These are phyloP conservation scores for Tiliacea aurago DNA, from an alignment of 2,888 invertebrate genomes.

Conservation along the genomic window DNA sequence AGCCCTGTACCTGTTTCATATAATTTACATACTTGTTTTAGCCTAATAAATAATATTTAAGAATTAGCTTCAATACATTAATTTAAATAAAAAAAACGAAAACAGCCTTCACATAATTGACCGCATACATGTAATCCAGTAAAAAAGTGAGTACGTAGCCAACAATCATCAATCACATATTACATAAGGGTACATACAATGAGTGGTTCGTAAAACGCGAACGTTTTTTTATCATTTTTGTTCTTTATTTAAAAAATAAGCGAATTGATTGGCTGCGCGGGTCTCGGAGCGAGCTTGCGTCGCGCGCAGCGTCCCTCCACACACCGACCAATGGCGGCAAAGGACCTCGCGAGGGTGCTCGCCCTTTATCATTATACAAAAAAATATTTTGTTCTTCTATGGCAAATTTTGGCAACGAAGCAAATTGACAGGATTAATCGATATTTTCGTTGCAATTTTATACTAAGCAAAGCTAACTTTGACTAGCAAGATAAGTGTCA, in stretches of 20 bases:
- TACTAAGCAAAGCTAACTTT: background rate
- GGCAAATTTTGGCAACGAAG: constrained; percentile 60
- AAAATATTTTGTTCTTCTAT: constrained; percentile 62
- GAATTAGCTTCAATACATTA: too few species aligned
- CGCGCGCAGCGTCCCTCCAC: constrained; percentile 78
- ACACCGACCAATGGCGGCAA: constrained; percentile 79
- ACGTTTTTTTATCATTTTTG: constrained; percentile 86
- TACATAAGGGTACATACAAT: constrained; percentile 78
- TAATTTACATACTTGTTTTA: background rate
- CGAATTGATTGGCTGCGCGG: constrained; percentile 90
- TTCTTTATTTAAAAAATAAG: constrained; percentile 89
- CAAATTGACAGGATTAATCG: constrained; percentile 54
- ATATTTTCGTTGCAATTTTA: constrained; percentile 46
- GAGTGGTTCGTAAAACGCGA: constrained; percentile 74
- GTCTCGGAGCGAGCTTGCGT: constrained; percentile 70
- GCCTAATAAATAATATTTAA: background rate
- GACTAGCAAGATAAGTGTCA: background rate
- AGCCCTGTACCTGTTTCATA: too few species aligned
- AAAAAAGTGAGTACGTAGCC: constrained; percentile 4
- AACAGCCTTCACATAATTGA: background rate
- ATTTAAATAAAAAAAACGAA: background rate
- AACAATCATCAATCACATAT: constrained; percentile 58
- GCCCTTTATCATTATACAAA: constrained; percentile 79
- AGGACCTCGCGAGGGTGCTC: constrained; percentile 81
- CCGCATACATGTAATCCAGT: background rate